These are phyloP conservation scores for Blastobasis adustella DNA, from an alignment of 2,888 invertebrate species.

Conservation along the genomic window DNA sequence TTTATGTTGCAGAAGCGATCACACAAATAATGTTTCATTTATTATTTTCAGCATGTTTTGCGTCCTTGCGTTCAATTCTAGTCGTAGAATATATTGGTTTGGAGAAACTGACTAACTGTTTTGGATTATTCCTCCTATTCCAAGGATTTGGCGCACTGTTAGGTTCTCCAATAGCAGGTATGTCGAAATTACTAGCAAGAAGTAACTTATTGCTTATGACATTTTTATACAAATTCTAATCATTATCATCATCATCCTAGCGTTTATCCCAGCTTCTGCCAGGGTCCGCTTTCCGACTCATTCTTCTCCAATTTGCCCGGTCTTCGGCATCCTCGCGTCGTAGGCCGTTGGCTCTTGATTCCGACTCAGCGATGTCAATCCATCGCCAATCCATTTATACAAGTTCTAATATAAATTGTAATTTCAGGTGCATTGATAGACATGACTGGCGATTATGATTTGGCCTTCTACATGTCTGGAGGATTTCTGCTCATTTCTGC, in stretches of 20 bases:
- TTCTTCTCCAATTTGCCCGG: too few relatives aligned
- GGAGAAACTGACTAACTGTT: conserved; percentile 94
- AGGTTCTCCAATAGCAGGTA: conserved; percentile 92
- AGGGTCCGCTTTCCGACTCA: too few relatives aligned
- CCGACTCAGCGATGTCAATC: too few relatives aligned
- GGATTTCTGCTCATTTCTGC: not conserved
- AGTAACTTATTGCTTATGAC: not conserved
- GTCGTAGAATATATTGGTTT: conserved; percentile 93
- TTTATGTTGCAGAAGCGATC: too few relatives aligned
- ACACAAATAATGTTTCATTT: conserved; percentile 1
- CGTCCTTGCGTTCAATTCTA: conserved; percentile 93
- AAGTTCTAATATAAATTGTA: too few relatives aligned
- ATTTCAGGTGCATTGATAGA: not conserved
- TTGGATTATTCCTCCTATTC: conserved; percentile 91
- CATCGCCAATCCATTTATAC: too few relatives aligned
- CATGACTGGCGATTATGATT: not conserved
- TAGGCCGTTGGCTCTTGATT: too few relatives aligned
- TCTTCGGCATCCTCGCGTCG: too few relatives aligned
- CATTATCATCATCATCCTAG: too few relatives aligned
- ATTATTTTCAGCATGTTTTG: conserved; percentile 88
- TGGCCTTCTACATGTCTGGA: not conserved
- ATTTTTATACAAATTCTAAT: not conserved
- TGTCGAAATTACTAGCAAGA: conserved; percentile 12
- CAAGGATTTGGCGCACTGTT: conserved; percentile 93
- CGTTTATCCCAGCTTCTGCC: too few relatives aligned